Conservation (phyloP, 2,888 invertebrate species). For the Anodontia alba region DNA sequence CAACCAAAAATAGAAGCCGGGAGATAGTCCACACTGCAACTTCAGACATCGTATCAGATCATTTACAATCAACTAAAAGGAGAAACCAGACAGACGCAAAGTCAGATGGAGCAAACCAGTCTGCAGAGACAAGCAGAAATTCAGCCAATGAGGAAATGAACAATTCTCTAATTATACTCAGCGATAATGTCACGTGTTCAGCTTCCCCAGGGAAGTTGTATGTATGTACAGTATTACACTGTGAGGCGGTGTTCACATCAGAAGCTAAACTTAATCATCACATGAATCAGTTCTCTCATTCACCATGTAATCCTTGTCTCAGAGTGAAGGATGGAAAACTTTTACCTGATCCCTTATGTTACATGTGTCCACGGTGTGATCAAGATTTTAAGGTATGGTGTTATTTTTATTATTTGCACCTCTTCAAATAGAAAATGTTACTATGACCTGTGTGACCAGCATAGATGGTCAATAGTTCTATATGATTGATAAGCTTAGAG, state of each 20-base stretch:
- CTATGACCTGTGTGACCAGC: background rate
- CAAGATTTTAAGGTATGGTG: constrained; percentile 56
- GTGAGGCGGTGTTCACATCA: constrained; percentile 61
- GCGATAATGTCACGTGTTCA: background rate
- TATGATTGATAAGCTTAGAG: too few relatives aligned
- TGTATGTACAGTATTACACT: constrained; percentile 62
- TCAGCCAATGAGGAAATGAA: background rate
- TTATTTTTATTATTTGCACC: too few relatives aligned
- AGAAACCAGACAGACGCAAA: background rate
- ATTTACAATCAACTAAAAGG: background rate
- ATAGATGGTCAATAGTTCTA: background rate
- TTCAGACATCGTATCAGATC: background rate
- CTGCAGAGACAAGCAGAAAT: background rate
- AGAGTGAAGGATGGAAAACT: constrained; percentile 55
- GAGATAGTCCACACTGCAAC: background rate
- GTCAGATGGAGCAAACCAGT: background rate
- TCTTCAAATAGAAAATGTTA: background rate
- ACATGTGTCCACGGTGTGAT: constrained; percentile 68
- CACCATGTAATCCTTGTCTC: constrained; percentile 68
- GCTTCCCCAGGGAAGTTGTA: background rate
- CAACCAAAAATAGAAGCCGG: background rate
- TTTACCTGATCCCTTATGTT: constrained; percentile 40
- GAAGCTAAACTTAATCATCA: constrained; percentile 54
- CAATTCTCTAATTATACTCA: background rate
- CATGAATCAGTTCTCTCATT: constrained; percentile 60